These are phyloP conservation scores for Triplophysa rosa DNA, from an alignment of 2,113 vertebrate genomes.

Conservation along the genomic window DNA sequence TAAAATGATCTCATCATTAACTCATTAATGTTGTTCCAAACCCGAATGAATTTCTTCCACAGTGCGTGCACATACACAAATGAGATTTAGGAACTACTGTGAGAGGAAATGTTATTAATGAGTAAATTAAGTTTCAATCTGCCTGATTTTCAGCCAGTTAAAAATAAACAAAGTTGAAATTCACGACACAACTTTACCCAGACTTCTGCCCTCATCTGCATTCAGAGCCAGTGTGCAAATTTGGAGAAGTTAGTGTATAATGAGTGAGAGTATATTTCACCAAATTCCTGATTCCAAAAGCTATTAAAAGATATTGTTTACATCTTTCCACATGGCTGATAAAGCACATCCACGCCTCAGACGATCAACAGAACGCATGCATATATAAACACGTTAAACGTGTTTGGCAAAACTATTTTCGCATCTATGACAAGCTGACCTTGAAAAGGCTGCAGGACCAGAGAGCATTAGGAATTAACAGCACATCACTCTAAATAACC, in stretches of 20 bases:
- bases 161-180: background rate
- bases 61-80: too few species aligned
- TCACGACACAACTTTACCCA: too few species aligned
- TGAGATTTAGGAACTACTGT: too few species aligned
- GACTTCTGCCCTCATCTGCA: background rate
- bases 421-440: constrained; percentile 20
- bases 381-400: constrained; percentile 20
- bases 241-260: background rate
- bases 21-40: too few species aligned
- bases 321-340: constrained; percentile 51
- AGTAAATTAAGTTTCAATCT: too few species aligned
- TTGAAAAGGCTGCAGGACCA: constrained; percentile 25
- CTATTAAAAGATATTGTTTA: constrained; percentile 50
- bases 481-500: constrained; percentile 25
- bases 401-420: background rate
- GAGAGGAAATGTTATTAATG: too few species aligned
- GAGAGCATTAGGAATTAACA: constrained; percentile 28
- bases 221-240: background rate
- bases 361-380: constrained; percentile 11
- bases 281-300: constrained; percentile 37
- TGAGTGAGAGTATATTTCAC: constrained; percentile 20
- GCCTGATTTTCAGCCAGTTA: too few species aligned
- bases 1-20: too few species aligned
- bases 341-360: constrained; percentile 35
- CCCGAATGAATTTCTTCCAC: too few species aligned